Evolutionary conservation across 1,140 invertebrate genomes (phyloP).

Genomic region (Drosophila melanica): DNA sequence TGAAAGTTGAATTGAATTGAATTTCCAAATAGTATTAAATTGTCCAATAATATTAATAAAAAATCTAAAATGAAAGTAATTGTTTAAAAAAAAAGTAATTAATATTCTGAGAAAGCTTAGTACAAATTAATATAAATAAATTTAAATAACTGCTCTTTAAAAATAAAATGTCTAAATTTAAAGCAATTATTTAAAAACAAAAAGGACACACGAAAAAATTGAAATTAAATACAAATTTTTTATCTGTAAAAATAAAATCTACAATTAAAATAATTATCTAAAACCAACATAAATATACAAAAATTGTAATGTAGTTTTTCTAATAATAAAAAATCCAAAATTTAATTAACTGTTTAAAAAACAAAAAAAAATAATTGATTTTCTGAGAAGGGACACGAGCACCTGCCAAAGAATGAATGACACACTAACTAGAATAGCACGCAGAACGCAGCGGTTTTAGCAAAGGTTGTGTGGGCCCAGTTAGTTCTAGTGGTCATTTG

Average conservation of each 20-base stretch:
- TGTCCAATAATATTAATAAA: too few relatives aligned
- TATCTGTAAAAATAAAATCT: background rate
- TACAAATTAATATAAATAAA: too few relatives aligned
- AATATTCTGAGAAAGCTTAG: too few relatives aligned
- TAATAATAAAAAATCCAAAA: background rate
- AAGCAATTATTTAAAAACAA: constrained; percentile 7
- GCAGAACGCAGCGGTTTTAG: background rate
- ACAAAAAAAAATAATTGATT: constrained; percentile 40
- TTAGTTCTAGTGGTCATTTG: constrained; percentile 62
- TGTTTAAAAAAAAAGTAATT: too few relatives aligned
- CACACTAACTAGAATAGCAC: constrained; percentile 11
- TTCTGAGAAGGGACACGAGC: constrained; percentile 18
- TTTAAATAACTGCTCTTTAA: background rate
- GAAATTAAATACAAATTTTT: background rate
- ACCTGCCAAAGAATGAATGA: constrained; percentile 3
- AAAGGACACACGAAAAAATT: too few relatives aligned
- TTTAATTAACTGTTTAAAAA: background rate
- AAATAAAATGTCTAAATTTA: background rate
- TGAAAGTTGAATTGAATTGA: too few relatives aligned
- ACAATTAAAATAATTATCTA: background rate
- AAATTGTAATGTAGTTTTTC: background rate
- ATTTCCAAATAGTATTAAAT: too few relatives aligned
- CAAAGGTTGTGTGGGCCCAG: background rate
- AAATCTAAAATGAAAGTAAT: too few relatives aligned
- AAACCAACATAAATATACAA: too few relatives aligned